These are phyloP conservation scores for Alloplasta piceator DNA, from an alignment of 2,888 invertebrate genomes.

Conservation along the genomic window DNA sequence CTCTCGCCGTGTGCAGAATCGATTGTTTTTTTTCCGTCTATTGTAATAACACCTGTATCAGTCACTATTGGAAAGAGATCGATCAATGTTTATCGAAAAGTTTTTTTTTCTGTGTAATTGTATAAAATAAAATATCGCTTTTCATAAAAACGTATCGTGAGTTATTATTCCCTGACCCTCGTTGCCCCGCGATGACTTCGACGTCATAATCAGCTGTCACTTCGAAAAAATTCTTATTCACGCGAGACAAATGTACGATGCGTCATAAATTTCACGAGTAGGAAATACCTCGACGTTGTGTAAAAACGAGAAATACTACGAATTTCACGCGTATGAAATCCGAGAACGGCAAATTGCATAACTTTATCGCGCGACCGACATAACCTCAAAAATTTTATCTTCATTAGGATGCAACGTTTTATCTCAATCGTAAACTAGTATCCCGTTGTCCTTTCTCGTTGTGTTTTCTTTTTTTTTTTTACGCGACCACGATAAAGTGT, in stretches of 20 bases:
- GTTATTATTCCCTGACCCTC: too few relatives aligned
- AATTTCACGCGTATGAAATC: constrained; percentile 1
- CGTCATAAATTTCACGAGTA: neutral
- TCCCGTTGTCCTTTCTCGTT: constrained; percentile 26
- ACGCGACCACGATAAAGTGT: constrained; percentile 39
- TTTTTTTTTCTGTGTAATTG: neutral
- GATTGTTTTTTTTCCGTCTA: neutral
- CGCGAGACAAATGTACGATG: constrained; percentile 2
- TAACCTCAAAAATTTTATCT: constrained; percentile 60
- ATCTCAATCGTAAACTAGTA: constrained; percentile 36
- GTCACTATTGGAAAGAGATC: neutral
- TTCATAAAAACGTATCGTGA: neutral
- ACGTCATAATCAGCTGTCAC: too few relatives aligned
- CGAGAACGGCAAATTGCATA: constrained; percentile 22
- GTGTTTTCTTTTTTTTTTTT: neutral
- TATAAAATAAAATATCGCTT: neutral
- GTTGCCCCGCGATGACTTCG: neutral
- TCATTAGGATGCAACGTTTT: constrained; percentile 5
- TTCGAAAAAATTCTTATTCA: neutral
- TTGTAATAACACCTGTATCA: neutral
- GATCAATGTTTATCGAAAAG: neutral
- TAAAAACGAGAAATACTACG: neutral
- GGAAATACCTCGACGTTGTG: neutral
- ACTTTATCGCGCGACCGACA: constrained; percentile 22
- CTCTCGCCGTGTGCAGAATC: neutral